Conservation (phyloP, 1,140 invertebrate genomes). For the Drosophila yakuba region DNA sequence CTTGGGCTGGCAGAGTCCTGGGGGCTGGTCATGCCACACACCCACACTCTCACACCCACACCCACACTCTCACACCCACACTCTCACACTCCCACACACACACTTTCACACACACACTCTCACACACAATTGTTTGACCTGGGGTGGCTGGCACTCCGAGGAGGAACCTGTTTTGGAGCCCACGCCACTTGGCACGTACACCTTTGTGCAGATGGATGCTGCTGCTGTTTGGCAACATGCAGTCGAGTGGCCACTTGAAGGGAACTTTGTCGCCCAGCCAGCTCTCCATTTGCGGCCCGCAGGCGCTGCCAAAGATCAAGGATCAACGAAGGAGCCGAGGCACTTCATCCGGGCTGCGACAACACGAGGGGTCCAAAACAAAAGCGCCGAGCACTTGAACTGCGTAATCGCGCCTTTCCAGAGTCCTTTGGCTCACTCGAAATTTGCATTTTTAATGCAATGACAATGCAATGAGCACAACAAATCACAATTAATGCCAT, state of each 20-base stretch:
- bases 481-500: no score
- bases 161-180: constrained; percentile 18
- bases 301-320: constrained; percentile 14
- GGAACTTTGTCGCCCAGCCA: constrained; percentile 66
- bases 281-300: constrained; percentile 30
- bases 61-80: constrained; percentile 1
- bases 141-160: constrained; percentile 14
- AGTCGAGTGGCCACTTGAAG: constrained; percentile 69
- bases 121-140: constrained; percentile 61
- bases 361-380: constrained; percentile 31
- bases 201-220: constrained; percentile 51
- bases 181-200: constrained; percentile 74
- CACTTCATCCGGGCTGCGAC: constrained; percentile 19
- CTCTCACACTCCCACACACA: neutral
- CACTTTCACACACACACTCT: neutral
- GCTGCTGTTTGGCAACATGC: constrained; percentile 74
- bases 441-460: constrained; percentile 78
- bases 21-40: constrained; percentile 9
- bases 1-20: constrained; percentile 7
- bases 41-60: constrained; percentile 14
- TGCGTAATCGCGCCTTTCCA: constrained; percentile 71
- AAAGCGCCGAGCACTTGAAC: constrained; percentile 60
- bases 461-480: constrained; percentile 21
- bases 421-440: constrained; percentile 56
- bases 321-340: neutral